These are phyloP conservation scores for Caradrina kadenii DNA, from an alignment of 2,888 invertebrate species.

Conservation along the genomic window DNA sequence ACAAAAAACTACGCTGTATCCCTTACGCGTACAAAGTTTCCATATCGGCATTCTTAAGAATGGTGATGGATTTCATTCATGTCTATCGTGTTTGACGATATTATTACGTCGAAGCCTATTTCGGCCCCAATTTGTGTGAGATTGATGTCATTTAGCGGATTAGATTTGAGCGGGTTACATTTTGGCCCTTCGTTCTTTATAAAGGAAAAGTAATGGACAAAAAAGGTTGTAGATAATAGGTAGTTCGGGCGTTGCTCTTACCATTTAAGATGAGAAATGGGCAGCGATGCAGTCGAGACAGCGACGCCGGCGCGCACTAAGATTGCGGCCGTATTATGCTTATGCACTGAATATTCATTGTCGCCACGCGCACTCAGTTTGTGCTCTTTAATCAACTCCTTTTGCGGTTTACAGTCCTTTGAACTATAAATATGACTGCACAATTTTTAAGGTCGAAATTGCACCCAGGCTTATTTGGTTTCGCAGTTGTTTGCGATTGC, in stretches of 20 bases:
- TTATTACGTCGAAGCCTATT: slow-evolving; percentile 58
- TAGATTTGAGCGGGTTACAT: slow-evolving; percentile 38
- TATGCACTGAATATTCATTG: slow-evolving; percentile 87
- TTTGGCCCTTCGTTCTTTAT: slow-evolving; percentile 26
- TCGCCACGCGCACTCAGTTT: slow-evolving; percentile 74
- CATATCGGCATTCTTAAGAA: slow-evolving; percentile 67
- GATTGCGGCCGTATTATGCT: slow-evolving; percentile 85
- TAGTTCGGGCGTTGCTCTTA: slow-evolving; percentile 75
- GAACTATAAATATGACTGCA: slow-evolving; percentile 29
- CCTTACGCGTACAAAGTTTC: slow-evolving; percentile 71
- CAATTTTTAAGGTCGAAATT: slow-evolving; percentile 19
- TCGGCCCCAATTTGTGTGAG: slow-evolving; percentile 44
- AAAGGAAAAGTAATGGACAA: slow-evolving; percentile 34
- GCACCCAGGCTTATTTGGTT: slow-evolving; percentile 7
- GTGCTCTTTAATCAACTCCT: slow-evolving; percentile 84
- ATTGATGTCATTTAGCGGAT: slow-evolving; percentile 57
- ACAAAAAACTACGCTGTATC: slow-evolving; percentile 74
- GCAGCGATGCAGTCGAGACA: slow-evolving; percentile 82
- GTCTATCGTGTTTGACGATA: slow-evolving; percentile 58
- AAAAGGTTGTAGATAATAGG: slow-evolving; percentile 63
- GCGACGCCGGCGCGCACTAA: slow-evolving; percentile 74
- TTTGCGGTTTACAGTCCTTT: slow-evolving; percentile 63
- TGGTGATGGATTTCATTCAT: slow-evolving; percentile 63
- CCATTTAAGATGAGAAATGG: slow-evolving; percentile 88
- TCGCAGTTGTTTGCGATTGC: not conserved